A percentile compares a stretch with the other conserved stretches of the same genome.
Evolutionary conservation across 2,888 invertebrate genomes (phyloP).

Genomic region (Sisyra terminalis): DNA sequence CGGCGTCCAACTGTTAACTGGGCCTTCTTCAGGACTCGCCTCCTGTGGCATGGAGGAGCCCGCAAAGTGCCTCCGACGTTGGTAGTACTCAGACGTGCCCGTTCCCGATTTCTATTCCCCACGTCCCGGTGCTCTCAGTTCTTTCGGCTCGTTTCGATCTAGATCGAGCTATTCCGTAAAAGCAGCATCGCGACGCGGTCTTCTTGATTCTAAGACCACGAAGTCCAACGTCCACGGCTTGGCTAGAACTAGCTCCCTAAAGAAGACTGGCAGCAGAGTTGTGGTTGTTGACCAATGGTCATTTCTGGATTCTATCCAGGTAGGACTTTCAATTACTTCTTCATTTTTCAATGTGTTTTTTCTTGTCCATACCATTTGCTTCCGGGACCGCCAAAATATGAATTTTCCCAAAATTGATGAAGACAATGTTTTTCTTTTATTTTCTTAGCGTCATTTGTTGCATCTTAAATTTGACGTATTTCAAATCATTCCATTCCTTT

Average conservation of each 20-base stretch:
- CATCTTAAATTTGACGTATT: no score
- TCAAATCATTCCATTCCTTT: no score
- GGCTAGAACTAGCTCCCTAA: conserved; percentile 12
- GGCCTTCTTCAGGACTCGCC: conserved; percentile 4
- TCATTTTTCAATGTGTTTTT: neutral
- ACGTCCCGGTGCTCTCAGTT: conserved; percentile 5
- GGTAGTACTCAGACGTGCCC: conserved; percentile 29
- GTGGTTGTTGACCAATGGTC: conserved; percentile 10
- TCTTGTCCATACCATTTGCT: no score
- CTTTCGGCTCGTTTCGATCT: conserved; percentile 12
- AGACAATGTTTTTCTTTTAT: no score
- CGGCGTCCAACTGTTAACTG: conserved; percentile 5
- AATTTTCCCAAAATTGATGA: no score
- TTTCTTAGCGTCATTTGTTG: no score
- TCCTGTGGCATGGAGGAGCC: conserved; percentile 5
- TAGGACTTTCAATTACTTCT: conserved; percentile 14
- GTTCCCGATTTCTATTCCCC: conserved; percentile 12
- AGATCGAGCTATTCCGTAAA: conserved; percentile 10
- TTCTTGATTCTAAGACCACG: conserved; percentile 16
- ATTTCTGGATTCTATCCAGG: conserved; percentile 16
- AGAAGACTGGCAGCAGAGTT: conserved; percentile 12
- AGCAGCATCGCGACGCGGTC: conserved; percentile 12
- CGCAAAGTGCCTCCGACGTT: conserved; percentile 30
- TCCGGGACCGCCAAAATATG: no score
- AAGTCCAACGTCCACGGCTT: conserved; percentile 17